Percentiles rank a stretch among this genome's conserved stretches.
These are phyloP conservation scores for Nematostella vectensis DNA, from an alignment of 92 coral and sea anemone genomes.

Conservation along the genomic window DNA sequence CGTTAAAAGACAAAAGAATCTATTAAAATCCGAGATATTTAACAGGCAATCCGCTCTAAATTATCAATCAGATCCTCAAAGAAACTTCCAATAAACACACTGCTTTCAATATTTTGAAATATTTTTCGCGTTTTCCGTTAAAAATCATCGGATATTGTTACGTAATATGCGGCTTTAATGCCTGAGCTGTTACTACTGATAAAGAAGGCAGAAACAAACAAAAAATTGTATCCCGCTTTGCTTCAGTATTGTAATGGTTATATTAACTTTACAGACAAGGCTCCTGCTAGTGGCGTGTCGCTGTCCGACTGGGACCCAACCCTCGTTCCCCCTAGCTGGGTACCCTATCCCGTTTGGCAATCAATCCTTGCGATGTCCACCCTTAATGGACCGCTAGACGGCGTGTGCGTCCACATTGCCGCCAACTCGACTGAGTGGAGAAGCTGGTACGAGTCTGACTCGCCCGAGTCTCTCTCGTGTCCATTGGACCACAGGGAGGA, in stretches of 20 bases:
- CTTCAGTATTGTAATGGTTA: not conserved
- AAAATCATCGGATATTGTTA: too few species aligned
- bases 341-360: conserved; percentile 66
- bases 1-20: too few species aligned
- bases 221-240: conserved; percentile 2
- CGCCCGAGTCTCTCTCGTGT: conserved; percentile 54
- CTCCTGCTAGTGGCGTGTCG: conserved; percentile 42
- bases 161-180: too few species aligned
- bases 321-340: conserved; percentile 86
- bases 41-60: too few species aligned
- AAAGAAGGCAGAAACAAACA: too few species aligned
- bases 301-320: conserved; percentile 98
- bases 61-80: too few species aligned
- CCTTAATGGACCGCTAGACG: conserved; percentile 79
- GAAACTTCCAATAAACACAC: too few species aligned
- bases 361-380: conserved; percentile 71
- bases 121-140: too few species aligned
- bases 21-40: too few species aligned
- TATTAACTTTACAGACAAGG: conserved; percentile 34
- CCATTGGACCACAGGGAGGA: conserved; percentile 41
- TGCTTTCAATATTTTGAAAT: too few species aligned
- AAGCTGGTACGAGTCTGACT: conserved; percentile 68
- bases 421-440: conserved; percentile 73
- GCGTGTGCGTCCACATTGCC: conserved; percentile 89
- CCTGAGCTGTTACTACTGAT: too few species aligned